Evolutionary conservation across 2,113 vertebrate species (phyloP).

Genomic region (Mesembrinibis cayennensis): DNA sequence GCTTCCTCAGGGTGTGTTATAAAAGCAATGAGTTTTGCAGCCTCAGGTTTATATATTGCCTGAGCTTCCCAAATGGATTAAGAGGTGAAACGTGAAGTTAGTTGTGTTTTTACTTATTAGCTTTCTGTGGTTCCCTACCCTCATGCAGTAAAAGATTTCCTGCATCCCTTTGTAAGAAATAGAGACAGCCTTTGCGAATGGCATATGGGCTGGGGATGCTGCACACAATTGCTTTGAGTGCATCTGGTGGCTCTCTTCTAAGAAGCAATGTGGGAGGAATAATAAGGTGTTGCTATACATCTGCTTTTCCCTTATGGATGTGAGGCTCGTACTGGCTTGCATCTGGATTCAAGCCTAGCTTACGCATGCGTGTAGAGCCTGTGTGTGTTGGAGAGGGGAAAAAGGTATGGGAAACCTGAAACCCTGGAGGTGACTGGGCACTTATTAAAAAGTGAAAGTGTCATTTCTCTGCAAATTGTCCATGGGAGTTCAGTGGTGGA

Average conservation of each 20-base stretch:
- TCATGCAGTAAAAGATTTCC: background rate
- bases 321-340: background rate
- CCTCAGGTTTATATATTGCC: background rate
- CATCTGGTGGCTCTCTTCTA: background rate
- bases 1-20: background rate
- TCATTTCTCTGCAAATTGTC: background rate
- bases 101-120: background rate
- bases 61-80: slow-evolving; percentile 21
- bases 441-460: background rate
- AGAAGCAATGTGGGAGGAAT: background rate
- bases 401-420: background rate
- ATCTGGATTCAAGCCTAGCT: background rate
- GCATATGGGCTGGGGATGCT: background rate
- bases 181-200: background rate
- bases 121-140: background rate
- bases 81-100: background rate
- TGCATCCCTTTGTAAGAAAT: background rate
- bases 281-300: background rate
- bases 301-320: background rate
- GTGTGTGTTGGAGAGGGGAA: background rate
- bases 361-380: background rate
- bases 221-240: background rate
- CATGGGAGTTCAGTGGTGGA: background rate
- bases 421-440: background rate
- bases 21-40: slow-evolving; percentile 41